phyloP scores from a whole-genome alignment of 2,888 invertebrate genomes.

The Galerucella pusilla region DNA sequence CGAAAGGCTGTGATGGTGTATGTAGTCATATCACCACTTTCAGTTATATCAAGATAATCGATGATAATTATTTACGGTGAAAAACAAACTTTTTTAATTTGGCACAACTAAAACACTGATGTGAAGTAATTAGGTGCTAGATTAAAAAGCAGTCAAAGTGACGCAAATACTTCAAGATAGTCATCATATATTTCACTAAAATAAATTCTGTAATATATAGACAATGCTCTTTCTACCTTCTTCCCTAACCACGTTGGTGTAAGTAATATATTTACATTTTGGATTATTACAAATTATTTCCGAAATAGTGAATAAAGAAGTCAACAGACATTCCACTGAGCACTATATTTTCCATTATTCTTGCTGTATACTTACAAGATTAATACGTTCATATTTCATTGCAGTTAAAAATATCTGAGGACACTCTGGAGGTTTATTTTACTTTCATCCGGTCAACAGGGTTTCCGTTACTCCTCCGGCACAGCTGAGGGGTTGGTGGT shows the following conservation, averaged over 20 bases:
- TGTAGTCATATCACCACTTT: too few species aligned
- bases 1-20: too few species aligned
- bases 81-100: too few species aligned
- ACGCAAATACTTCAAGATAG: too few species aligned
- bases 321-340: conserved; percentile 37
- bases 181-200: too few species aligned
- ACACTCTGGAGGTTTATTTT: conserved; percentile 61
- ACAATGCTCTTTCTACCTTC: too few species aligned
- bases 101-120: too few species aligned
- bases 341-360: conserved; percentile 55
- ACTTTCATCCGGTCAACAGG: conserved; percentile 61
- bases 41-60: too few species aligned
- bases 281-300: conserved; percentile 57
- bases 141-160: too few species aligned
- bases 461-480: conserved; percentile 46
- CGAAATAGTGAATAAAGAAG: conserved; percentile 58
- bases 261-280: conserved; percentile 41
- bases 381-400: conserved; percentile 64
- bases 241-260: not conserved
- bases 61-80: too few species aligned
- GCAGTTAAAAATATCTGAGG: conserved; percentile 60
- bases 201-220: too few species aligned
- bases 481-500: conserved; percentile 19
- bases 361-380: conserved; percentile 59
- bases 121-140: too few species aligned